phyloP scores from a whole-genome alignment of 2,113 vertebrate species.

The Pterophyllum scalare region DNA sequence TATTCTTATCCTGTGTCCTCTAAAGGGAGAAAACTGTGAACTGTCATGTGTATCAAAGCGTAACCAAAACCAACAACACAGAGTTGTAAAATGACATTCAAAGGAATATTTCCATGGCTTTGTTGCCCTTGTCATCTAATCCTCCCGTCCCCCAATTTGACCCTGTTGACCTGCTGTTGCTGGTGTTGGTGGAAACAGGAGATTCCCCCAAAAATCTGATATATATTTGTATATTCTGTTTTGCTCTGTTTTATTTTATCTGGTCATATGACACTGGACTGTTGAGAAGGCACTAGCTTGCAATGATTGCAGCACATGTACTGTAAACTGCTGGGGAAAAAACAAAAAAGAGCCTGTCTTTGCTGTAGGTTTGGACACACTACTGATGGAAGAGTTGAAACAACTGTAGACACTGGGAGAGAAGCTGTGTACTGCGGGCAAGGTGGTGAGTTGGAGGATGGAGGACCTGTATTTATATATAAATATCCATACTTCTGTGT shows the following conservation, averaged over 20 bases:
- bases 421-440: not conserved
- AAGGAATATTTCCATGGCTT: conserved; percentile 56
- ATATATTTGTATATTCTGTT: conserved; percentile 49
- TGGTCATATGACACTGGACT: conserved; percentile 77
- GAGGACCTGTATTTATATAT: conserved; percentile 48
- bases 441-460: conserved; percentile 49
- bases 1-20: conserved; percentile 57
- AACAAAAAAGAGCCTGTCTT: not conserved
- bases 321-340: conserved; percentile 38
- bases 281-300: conserved; percentile 60
- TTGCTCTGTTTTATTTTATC: conserved; percentile 45
- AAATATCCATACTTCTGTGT: conserved; percentile 46
- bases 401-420: conserved; percentile 2
- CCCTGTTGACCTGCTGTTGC: conserved; percentile 64
- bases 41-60: conserved; percentile 47
- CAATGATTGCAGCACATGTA: conserved; percentile 49
- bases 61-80: conserved; percentile 58
- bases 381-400: conserved; percentile 36
- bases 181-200: conserved; percentile 50
- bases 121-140: conserved; percentile 30
- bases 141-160: conserved; percentile 27
- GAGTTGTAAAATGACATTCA: conserved; percentile 38
- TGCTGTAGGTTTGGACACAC: conserved; percentile 33
- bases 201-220: conserved; percentile 30
- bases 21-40: conserved; percentile 78